A percentile compares a stretch with the other conserved stretches of the same genome.
phyloP scores from a whole-genome alignment of 2,113 vertebrate species.

The Empidonax traillii region DNA sequence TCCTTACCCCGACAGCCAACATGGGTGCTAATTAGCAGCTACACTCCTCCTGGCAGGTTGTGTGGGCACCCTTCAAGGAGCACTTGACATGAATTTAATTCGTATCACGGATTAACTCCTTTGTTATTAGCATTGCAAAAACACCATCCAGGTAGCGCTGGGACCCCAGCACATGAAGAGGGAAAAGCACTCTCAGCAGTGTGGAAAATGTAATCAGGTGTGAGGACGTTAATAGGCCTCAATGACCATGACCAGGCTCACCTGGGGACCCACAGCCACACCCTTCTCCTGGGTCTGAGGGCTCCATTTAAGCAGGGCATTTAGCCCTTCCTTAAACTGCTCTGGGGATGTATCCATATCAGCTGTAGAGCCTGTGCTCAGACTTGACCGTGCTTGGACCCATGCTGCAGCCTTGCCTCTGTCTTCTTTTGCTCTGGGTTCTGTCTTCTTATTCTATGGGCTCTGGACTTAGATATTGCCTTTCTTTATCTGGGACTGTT shows the following conservation, averaged over 20 bases:
- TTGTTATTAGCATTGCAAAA: slow-evolving; percentile 1
- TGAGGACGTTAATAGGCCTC: not conserved
- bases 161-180: not conserved
- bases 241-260: not conserved
- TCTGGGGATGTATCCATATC: accelerated
- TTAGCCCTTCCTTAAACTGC: accelerated
- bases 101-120: not conserved
- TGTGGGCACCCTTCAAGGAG: slow-evolving; percentile 22
- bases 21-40: slow-evolving; percentile 51
- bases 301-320: not conserved
- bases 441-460: not conserved
- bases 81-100: slow-evolving; percentile 35
- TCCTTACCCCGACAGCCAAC: not conserved
- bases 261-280: not conserved
- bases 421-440: not conserved
- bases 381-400: not conserved
- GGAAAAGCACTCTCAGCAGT: not conserved
- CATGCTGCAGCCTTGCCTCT: not conserved
- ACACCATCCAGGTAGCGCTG: not conserved
- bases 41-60: not conserved
- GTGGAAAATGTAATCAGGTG: not conserved
- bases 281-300: not conserved
- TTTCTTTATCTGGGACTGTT: not conserved
- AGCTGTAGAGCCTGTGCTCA: not conserved
- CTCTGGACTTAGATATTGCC: not conserved